Conservation (phyloP, 2,113 vertebrate species). For the Albula glossodonta region DNA sequence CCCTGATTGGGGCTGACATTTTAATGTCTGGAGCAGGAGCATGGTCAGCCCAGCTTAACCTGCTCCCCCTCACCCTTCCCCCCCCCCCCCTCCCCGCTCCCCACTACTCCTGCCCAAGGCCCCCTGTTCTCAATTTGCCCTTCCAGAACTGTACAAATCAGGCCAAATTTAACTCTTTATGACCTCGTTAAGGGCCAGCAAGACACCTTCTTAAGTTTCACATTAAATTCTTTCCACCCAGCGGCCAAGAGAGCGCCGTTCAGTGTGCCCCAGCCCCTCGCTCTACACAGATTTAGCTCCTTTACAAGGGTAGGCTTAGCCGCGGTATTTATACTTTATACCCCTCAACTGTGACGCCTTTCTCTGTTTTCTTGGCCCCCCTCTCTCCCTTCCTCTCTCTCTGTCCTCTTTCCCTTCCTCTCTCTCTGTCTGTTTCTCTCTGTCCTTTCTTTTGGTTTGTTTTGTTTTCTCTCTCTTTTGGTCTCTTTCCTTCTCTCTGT, state of each 20-base stretch:
- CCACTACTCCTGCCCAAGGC: conserved; percentile 25
- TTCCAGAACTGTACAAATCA: conserved; percentile 74
- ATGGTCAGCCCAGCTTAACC: conserved; percentile 76
- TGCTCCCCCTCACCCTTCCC: conserved; percentile 52
- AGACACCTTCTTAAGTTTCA: conserved; percentile 64
- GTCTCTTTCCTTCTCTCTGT: too few relatives aligned
- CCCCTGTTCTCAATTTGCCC: conserved; percentile 72
- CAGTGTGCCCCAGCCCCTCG: conserved; percentile 24
- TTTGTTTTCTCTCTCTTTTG: too few relatives aligned
- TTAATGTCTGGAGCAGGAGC: conserved; percentile 77
- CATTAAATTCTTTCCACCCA: conserved; percentile 54
- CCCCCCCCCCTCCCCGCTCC: conserved; percentile 45
- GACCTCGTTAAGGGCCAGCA: conserved; percentile 62
- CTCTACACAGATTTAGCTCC: conserved; percentile 53
- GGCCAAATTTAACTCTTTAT: conserved; percentile 80
- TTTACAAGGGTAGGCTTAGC: conserved; percentile 46
- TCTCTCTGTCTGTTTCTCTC: background rate
- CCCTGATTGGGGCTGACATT: conserved; percentile 78
- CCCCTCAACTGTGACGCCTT: conserved; percentile 36
- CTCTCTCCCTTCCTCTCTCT: background rate
- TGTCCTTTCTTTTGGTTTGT: too few relatives aligned
- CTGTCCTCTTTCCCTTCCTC: background rate
- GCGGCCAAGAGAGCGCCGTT: conserved; percentile 25
- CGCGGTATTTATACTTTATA: conserved; percentile 40
- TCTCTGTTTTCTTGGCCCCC: conserved; percentile 28